Base-by-base conservation (phyloP, 1,140 invertebrate species). In the Ptiloglossa arizonensis region DNA sequence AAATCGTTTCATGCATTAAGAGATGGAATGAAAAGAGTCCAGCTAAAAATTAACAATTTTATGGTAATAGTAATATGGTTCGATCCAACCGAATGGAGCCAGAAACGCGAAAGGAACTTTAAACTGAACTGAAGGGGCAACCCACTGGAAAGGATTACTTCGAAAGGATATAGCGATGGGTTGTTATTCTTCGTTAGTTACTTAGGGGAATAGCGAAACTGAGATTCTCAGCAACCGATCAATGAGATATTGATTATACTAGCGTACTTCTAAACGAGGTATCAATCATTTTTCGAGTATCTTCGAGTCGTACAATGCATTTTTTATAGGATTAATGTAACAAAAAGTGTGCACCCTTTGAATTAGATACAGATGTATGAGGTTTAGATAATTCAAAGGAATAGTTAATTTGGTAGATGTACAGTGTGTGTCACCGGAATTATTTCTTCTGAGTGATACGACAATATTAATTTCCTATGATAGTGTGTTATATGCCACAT, bases 141-240 rank as follows among this genome's bases (percentile, higher is more conserved):
- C 48, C 64, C 5, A 2, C 48, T 68, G 52, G 35, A 46, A 35
- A 5, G 19, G 19, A 52, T 56, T 70, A 63, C 19, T 38, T 59
- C 48, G 19, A 6, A 44, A 46, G 15, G 4, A 29, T 24, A 11
- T 19, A 64, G 38, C n/a, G 32, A 50, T 17, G 50, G 29, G 50
- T 50, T 72, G 64, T 78, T 72, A 63, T 38, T 73, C 70, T 73
- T 73, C 24, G 32, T 66, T 73, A 73, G 29, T 59, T 59, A 54
- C 54, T 44, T 60, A 11, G 9, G 32, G 66, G 41, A 68, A 48
- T 46, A n/a, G 29, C n/a, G 41, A 59, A 44, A 24, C 38, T 35
- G 11, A 17, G 32, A 22, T 57, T 29, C 66, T 74, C 32, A 66
- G 17, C 38, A 8, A 13, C 15, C 41, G 27, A 57, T 60, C 66